Base-by-base conservation (phyloP, 2,113 vertebrate species). In the Ascaphus truei region DNA sequence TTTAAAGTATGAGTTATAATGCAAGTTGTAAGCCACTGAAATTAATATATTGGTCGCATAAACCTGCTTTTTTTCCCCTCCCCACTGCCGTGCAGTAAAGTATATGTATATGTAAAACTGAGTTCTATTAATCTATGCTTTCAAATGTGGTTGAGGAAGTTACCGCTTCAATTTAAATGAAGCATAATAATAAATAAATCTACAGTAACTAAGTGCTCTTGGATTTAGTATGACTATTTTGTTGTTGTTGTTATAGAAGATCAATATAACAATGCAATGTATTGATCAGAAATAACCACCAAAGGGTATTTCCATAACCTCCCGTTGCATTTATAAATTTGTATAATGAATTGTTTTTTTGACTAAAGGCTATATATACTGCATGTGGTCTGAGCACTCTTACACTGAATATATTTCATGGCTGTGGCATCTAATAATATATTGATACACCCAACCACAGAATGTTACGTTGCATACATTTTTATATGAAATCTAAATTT, bases 181-280 rank as follows among this genome's bases (percentile, higher is more conserved):
- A 77, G 86, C 62, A 62, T 68, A 79, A 15, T 68, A 78, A 80
- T 75, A 77, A 53, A 82, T 78, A 80, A 82, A 78, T 79, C 80
- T 77, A 80, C 80, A 78, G 78, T 78, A 81, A 84, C 82, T 76
- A 80, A 87, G 83, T 79, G 79, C 80, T 83, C 84, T 30, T 48
- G 56, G 83, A 86, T 86, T 85, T 74, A 80, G 78, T 74, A 74
- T 76, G 83, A 81, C 81, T 83, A 83, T 79, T 68, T 78, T 75
- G 15, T 4, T 60, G 60, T n/a, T n/a, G n/a, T n/a, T n/a, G n/a
- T n/a, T n/a, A 57, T 55, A 80, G 78, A 75, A 76, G 85, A 85
- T 82, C 81, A 80, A 76, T 82, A 83, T 73, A 79, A 83, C n/a
- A 77, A 71, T 80, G 84, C 75, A 75, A 72, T 71, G 73, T 80